Base-by-base conservation (phyloP, 2,797 vertebrate genomes). In the Nannoperca australis region DNA sequence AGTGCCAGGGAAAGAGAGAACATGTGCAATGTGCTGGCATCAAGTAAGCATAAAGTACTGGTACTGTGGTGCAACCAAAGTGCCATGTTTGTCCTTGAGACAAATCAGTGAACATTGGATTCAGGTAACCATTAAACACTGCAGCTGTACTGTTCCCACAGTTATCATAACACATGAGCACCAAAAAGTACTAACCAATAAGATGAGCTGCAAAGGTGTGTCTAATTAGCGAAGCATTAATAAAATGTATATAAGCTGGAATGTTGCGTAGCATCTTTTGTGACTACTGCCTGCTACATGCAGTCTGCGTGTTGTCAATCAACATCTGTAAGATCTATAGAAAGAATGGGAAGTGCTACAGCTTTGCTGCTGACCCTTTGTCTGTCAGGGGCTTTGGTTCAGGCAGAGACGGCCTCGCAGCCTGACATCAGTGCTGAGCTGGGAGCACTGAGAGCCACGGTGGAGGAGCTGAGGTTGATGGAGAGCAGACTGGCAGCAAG, bases 401-500 rank as follows among this genome's bases (percentile, higher is more conserved):
- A 27, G 49, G 42, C 64, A 53, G 32, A 3, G 51, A 10, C 0
- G 3, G 14, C 50, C 40, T 50, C 17, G 7, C 8, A n/a, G 24
- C 42, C 59, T 34, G 66, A 69, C 59, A 32, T 66, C 30, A 53
- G 20, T 0, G 6, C 5, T 14, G 69, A 61, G 53, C 3, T 58
- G 53, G 4, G 12, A 27, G 34, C 51, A 7, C 54, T 53, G 32
- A 68, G 56, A 54, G 40, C 30, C n/a, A 40, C 5, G 1, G 44
- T 20, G 51, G 49, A 72, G 53, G 15, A 70, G 36, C 24, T 66
- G 49, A 61, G 15, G 60, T 5, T 15, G 55, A 56, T 50, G 49
- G n/a, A 82, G 53, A 77, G 12, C 56, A 70, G 67, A 53, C 32
- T 11, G 61, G 36, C 24, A 73, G 63, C 24, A 18, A 64, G 18